Base-by-base conservation (phyloP, 2,888 invertebrate species). In the Camponotus fellah region DNA sequence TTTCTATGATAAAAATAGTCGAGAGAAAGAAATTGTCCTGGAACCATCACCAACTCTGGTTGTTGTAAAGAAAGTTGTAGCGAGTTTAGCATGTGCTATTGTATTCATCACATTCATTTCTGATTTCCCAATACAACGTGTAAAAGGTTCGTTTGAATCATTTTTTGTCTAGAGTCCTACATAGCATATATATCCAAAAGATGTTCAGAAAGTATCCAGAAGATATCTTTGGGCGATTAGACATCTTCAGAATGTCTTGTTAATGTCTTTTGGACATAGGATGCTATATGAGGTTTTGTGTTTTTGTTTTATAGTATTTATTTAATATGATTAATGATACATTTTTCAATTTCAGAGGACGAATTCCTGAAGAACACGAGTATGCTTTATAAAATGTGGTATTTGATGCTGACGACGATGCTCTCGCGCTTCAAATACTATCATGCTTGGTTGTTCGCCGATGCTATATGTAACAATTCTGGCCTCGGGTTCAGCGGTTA, bases 371-470 rank as follows among this genome's bases (percentile, higher is more conserved):
- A 96, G 53, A 95, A 96, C 80, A 96, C 96, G 26, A 95, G 96
- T 26, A 94, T 97, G 71, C 86, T 95, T 46, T 96, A 96, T 89
- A 97, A 96, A 94, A 96, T 98, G 93, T 96, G 97, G 94, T 99
- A 97, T 95, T 95, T 98, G 88, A 95, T 97, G 92, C 95, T 97
- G 88, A 96, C 97, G 66, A 98, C 98, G 75, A 96, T 98, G 89
- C 96, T 98, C 85, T 97, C 97, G 85, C 97, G 99, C 89, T 97
- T 97, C 95, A 99, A 99, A 95, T 99, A 99, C 96, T 99, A 99
- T 95, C 98, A 99, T 94, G 99, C 99, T n/a, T 99, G 99, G 99
- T 96, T 98, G 83, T 96, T 99, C 92, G 98, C 99, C 8, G 99
- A 99, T 95, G 98, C 98, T 0, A 97, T 99, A 89, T 99, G 98